These are phyloP conservation scores for Nycticebus coucang DNA, from an alignment of 2,113 vertebrate species.

Conservation along the genomic window DNA sequence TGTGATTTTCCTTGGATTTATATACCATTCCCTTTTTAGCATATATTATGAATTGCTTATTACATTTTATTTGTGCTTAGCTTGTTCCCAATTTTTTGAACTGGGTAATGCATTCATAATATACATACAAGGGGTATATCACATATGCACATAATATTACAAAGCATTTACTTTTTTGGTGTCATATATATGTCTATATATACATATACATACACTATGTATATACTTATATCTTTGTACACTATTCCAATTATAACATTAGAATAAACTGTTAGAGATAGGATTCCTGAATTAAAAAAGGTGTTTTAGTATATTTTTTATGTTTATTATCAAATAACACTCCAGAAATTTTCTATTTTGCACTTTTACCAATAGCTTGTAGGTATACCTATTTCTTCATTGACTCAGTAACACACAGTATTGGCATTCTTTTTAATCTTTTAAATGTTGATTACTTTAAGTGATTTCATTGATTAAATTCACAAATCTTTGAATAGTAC, in stretches of 20 bases:
- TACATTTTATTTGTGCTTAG: neutral
- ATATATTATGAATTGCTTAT: neutral
- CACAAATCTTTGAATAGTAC: constrained; percentile 21
- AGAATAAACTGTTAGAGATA: neutral
- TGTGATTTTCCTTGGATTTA: neutral
- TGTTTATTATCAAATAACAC: constrained; percentile 39
- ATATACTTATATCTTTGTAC: neutral
- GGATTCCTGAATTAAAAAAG: neutral
- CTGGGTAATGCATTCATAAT: neutral
- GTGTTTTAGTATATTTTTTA: constrained; percentile 24
- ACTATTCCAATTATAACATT: neutral
- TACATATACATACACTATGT: neutral
- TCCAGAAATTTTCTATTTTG: neutral
- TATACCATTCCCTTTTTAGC: neutral
- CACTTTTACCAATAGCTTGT: neutral
- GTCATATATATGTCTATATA: neutral
- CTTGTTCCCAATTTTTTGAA: neutral
- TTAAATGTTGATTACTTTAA: constrained; percentile 22
- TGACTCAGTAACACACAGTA: neutral
- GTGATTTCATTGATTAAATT: neutral
- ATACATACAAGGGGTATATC: neutral
- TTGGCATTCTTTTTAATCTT: neutral
- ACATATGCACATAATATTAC: neutral
- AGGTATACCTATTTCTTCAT: neutral
- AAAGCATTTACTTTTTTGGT: neutral